Evolutionary conservation across 1,140 invertebrate species (phyloP).

Genomic region (Scylla paramamosain): DNA sequence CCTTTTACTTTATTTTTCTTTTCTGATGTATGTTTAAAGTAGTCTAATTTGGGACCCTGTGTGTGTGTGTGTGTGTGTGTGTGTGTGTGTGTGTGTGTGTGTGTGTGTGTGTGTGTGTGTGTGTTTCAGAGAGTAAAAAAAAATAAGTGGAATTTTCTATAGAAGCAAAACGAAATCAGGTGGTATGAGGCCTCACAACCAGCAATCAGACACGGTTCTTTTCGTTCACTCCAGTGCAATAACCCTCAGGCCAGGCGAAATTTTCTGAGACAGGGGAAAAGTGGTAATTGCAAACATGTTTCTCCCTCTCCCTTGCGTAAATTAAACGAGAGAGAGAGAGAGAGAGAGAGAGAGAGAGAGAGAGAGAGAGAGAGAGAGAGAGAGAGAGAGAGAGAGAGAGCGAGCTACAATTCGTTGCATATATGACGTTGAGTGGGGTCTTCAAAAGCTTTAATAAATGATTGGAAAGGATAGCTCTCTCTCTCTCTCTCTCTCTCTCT

Average conservation of each 20-base stretch:
- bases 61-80: not conserved
- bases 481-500: not conserved
- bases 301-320: not conserved
- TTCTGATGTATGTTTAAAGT: too few relatives aligned
- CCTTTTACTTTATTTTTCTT: too few relatives aligned
- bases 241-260: not conserved
- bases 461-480: not conserved
- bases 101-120: not conserved
- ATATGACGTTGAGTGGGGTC: too few relatives aligned
- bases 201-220: not conserved
- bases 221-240: not conserved
- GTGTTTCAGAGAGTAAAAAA: not conserved
- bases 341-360: slow-evolving; percentile 34
- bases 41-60: not conserved
- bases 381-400: not conserved
- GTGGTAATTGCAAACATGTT: slow-evolving; percentile 23
- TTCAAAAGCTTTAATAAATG: too few relatives aligned
- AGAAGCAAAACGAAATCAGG: not conserved
- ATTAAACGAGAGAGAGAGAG: not conserved
- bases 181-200: not conserved
- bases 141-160: not conserved
- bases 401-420: too few relatives aligned
- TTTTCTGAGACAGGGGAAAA: not conserved
- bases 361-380: slow-evolving; percentile 15
- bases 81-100: not conserved